Conservation (phyloP, 2,888 invertebrate genomes). For the Thera britannica region DNA sequence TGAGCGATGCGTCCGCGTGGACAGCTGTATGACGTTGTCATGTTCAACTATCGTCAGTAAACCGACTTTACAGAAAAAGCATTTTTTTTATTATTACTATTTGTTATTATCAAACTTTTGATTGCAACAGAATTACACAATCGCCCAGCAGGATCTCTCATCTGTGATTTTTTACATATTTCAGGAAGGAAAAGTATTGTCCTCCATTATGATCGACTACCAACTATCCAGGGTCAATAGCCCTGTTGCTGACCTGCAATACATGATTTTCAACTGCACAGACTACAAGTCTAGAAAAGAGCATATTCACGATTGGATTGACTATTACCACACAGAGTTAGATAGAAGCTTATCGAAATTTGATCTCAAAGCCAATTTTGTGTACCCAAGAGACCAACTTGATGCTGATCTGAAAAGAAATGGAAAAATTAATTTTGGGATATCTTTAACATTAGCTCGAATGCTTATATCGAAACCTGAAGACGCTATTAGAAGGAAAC, state of each 20-base stretch:
- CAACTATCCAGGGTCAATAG: conserved; percentile 45
- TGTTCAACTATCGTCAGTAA: no score
- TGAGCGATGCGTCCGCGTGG: no score
- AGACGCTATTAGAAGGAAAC: neutral
- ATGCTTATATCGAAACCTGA: neutral
- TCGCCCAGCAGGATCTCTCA: no score
- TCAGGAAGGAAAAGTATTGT: conserved; percentile 41
- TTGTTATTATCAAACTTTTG: no score
- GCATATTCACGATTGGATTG: conserved; percentile 49
- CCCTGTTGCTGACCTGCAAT: conserved; percentile 48
- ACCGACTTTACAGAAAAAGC: no score
- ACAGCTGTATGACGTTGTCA: no score
- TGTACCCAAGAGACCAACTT: conserved; percentile 49
- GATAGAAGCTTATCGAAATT: conserved; percentile 43
- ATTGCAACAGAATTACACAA: no score
- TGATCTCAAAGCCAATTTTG: conserved; percentile 44
- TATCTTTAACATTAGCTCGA: conserved; percentile 31
- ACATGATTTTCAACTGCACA: conserved; percentile 52
- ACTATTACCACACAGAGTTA: conserved; percentile 48
- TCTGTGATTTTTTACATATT: conserved; percentile 19
- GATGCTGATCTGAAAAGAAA: conserved; percentile 51
- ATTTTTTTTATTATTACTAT: no score
- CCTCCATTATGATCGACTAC: conserved; percentile 53
- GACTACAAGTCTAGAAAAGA: conserved; percentile 46
- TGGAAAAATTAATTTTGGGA: conserved; percentile 36